Base-by-base conservation (phyloP, 2,797 vertebrate genomes). In the Lerista edwardsae region DNA sequence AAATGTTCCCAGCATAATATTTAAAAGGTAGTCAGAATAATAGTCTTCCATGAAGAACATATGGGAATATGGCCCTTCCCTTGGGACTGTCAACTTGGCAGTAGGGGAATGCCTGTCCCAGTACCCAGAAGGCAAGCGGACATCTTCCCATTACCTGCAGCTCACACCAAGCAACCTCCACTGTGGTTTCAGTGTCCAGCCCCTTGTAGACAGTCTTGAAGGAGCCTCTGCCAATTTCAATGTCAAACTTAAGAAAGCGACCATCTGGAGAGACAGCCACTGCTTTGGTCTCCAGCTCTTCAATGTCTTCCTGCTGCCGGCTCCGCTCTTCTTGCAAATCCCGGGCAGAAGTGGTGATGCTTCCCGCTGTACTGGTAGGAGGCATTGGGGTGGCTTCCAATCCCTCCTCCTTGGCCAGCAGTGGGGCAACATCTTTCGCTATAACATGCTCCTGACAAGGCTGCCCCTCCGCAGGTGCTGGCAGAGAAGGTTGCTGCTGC, bases 141-240 rank as follows among this genome's bases (percentile, higher is more conserved):
- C 61, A 19, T 8, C 62, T 25, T 19, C 44, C 47, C 47, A 94
- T 96, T 97, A 99, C 99, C 98, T 99, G 99, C 61, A 99, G 96
- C 89, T 99, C 99, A 79, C 99, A 99, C 99, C 99, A 99, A 3
- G 99, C 99, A 34, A 99, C 99, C 88, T 99, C 99, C 95, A 99
- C 99, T 0, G 98, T 99, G 11, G 99, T 99, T 90, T 99, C 99
- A 0, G 98, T 99, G 93, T 99, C 98, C 94, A 99, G 96, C 17
- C 99, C 99, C 91, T 99, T 99, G 95, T 99, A 99, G 41, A 99
- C 98, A 0, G 98, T 99, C 96, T 99, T 99, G 92, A 99, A 99
- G 75, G 99, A 99, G 55, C 99, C 99, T 88, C 98, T 96, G 90
- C 98, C 99, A 6, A 99, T 98, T 95, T 99, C 99, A 2, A 99